Base-by-base conservation (phyloP, 2,797 vertebrate species). In the Danio jaintianensis region DNA sequence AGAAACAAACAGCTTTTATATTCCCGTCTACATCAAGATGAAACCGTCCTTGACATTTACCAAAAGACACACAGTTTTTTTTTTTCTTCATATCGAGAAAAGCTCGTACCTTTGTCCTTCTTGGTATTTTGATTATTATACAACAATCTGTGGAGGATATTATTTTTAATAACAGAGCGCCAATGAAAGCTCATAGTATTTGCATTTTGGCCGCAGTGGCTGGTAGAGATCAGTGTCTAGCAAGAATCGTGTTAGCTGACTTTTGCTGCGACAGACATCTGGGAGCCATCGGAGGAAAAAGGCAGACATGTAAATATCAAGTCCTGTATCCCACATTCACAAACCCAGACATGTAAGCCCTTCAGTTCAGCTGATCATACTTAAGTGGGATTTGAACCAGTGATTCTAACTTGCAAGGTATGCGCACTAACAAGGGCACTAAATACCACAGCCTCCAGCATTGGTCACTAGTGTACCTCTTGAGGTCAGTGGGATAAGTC, bases 271-370 rank as follows among this genome's bases (percentile, higher is more conserved):
- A 83, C 85, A 75, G 83, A 86, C 87, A 87, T 84, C 81, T 81
- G 89, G 89, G 91, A 91, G 87, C 84, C 87, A 85, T 91, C 90
- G 89, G 89, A 86, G 81, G 84, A 89, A 89, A n/a, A 64, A 87
- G 87, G 84, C 85, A 82, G 89, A 87, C 84, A 90, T 90, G 91
- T 89, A 93, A 93, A 92, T 94, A 93, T 92, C 91, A 87, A 71
- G 67, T 64, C 77, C 67, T 68, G 20, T 66, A 36, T 48, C 55
- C 56, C 64, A 64, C 62, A 45, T 75, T 74, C 75, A 64, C 75
- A 52, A 7, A 40, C 72, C 47, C 11, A 5, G 29, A 29, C 29
- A 29, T 29, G 29, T 29, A 29, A 29, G 29, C 1, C 29, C 29
- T 29, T 29, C 29, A 29, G 29, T 29, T 29, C 29, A 29, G 29